Conservation (phyloP, 2,888 invertebrate genomes). For the Syritta pipiens region DNA sequence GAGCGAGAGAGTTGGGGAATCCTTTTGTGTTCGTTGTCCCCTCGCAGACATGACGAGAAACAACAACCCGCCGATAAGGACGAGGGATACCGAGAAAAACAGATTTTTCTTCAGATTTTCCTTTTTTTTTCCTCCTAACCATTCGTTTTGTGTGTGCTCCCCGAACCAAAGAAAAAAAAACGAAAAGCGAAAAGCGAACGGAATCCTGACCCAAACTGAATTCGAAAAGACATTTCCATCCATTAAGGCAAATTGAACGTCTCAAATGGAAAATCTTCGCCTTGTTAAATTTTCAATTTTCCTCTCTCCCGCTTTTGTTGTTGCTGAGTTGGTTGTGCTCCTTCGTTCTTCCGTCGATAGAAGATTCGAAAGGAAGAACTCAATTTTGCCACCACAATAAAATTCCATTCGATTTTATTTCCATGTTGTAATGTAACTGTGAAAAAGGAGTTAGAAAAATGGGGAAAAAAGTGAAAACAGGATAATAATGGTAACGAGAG, state of each 20-base stretch:
- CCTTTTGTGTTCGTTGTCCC: conserved; percentile 63
- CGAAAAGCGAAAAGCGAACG: no score
- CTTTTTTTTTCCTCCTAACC: neutral
- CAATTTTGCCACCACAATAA: conserved; percentile 68
- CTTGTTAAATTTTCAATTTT: conserved; percentile 70
- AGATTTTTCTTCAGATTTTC: conserved; percentile 47
- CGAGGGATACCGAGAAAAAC: conserved; percentile 44
- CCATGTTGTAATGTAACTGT: conserved; percentile 62
- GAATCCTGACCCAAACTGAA: conserved; percentile 68
- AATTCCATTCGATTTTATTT: conserved; percentile 69
- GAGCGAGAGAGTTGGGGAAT: no score
- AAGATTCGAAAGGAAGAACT: conserved; percentile 40
- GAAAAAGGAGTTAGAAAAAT: conserved; percentile 37
- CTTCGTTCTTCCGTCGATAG: neutral
- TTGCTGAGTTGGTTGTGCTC: conserved; percentile 9
- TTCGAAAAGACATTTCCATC: conserved; percentile 70
- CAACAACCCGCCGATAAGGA: no score
- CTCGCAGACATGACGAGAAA: conserved; percentile 35
- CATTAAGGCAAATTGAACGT: conserved; percentile 71
- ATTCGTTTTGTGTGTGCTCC: neutral
- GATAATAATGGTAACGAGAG: conserved; percentile 61
- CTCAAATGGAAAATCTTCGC: conserved; percentile 70
- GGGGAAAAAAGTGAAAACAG: conserved; percentile 46
- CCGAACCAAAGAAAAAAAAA: conserved; percentile 29
- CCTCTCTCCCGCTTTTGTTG: conserved; percentile 21